Conservation (phyloP, 1,140 invertebrate species). For the Achroia grisella region DNA sequence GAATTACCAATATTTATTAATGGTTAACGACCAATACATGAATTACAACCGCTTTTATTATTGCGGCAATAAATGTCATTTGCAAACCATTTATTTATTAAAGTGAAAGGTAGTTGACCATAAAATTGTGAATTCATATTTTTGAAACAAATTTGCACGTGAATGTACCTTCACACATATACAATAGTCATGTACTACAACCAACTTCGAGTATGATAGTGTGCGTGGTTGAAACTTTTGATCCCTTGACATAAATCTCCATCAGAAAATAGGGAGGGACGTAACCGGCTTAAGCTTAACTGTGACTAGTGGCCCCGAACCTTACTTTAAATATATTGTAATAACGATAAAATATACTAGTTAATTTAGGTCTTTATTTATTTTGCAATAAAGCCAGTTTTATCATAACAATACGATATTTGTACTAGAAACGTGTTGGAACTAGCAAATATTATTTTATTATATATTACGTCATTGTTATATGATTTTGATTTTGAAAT, state of each 20-base stretch:
- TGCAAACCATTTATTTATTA: constrained; percentile 33
- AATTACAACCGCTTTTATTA: constrained; percentile 26
- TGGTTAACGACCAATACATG: constrained; percentile 13
- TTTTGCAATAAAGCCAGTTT: constrained; percentile 41
- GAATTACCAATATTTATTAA: constrained; percentile 36
- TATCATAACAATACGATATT: constrained; percentile 42
- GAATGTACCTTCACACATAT: constrained; percentile 16
- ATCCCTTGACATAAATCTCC: constrained; percentile 71
- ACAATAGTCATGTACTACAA: constrained; percentile 4
- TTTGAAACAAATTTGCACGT: constrained; percentile 27
- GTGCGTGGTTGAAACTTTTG: constrained; percentile 59
- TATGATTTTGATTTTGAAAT: constrained; percentile 28
- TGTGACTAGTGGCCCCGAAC: constrained; percentile 49
- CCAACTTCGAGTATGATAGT: constrained; percentile 3
- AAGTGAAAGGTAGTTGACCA: constrained; percentile 25
- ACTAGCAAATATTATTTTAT: constrained; percentile 54
- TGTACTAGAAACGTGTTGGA: constrained; percentile 29
- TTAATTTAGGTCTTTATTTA: constrained; percentile 57
- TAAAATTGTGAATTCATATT: constrained; percentile 20
- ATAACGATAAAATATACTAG: constrained; percentile 63
- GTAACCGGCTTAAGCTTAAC: constrained; percentile 71
- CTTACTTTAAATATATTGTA: constrained; percentile 62
- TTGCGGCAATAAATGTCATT: constrained; percentile 16
- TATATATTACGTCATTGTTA: constrained; percentile 47
- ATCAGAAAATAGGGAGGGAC: constrained; percentile 69